Evolutionary conservation across 2,797 vertebrate genomes (phyloP), one percentile per base, ranked within the genome.

Genomic region (Leptatherina wallacei): DNA sequence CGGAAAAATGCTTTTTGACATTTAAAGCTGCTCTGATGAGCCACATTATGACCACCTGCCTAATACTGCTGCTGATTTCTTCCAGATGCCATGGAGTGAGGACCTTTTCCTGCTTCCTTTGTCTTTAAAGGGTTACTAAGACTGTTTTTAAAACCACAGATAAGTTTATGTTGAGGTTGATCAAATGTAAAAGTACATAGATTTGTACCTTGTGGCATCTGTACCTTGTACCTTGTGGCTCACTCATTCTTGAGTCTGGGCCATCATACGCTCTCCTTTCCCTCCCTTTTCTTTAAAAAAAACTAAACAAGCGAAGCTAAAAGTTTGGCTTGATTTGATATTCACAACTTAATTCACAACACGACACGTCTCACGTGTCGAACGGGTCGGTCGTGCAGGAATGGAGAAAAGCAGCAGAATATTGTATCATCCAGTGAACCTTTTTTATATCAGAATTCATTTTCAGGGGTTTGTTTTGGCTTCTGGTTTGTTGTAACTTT

Each of bases 401-500:
- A 76, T 66, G 71, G 49, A 67, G 24, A 68, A 61, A 62, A 77
- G 24, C 65, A 55, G 65, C 61, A 32, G 58, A 66, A 22, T 55
- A 38, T 58, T 55, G 54, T 4, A 70, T 68, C 47, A 11, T 66
- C 35, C 38, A 24, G 27, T 63, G 64, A 49, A 55, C 69, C 16
- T 18, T 52, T 68, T 76, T 47, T 49, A 32, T 40, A 63, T 61
- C 56, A 10, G 2, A 81, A 73, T 69, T 54, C 22, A 54, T 74
- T 61, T 71, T 71, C 61, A 63, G 65, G 0, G 3, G 83, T 84
- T 87, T 82, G 44, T 82, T 59, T 89, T 87, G 85, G 83, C 83
- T 11, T 24, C 7, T 0, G 55, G 11, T 56, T 74, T 30, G 61
- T 67, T 73, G 22, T 55, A 73, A 60, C 60, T 72, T 72, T 78